Evolutionary conservation across 2,113 vertebrate genomes (phyloP).

Genomic region (Lutjanus erythropterus): DNA sequence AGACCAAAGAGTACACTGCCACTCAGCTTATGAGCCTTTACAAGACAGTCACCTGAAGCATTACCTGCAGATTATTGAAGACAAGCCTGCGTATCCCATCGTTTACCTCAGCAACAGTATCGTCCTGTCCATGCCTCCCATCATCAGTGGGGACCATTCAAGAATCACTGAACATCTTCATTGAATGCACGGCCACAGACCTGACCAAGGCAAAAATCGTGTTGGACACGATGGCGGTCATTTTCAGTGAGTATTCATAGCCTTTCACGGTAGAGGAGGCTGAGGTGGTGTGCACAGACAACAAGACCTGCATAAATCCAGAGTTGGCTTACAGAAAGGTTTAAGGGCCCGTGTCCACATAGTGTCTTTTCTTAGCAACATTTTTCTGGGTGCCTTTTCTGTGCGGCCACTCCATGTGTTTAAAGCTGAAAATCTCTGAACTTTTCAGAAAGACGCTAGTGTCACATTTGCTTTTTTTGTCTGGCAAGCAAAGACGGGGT

Average conservation of each 20-base stretch:
- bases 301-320: constrained; percentile 89
- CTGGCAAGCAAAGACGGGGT: too few relatives aligned
- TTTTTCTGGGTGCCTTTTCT: too few relatives aligned
- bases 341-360: too few relatives aligned
- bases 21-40: constrained; percentile 94
- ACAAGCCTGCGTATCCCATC: constrained; percentile 92
- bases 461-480: too few relatives aligned
- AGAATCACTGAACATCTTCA: constrained; percentile 95
- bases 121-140: constrained; percentile 96
- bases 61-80: constrained; percentile 95
- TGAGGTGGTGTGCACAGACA: constrained; percentile 92
- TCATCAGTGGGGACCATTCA: constrained; percentile 96
- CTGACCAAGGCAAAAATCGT: constrained; percentile 97
- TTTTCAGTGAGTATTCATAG: constrained; percentile 95
- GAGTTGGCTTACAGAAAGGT: too few relatives aligned
- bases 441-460: too few relatives aligned
- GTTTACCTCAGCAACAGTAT: constrained; percentile 94
- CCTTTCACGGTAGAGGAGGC: constrained; percentile 95
- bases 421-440: too few relatives aligned
- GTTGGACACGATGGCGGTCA: constrained; percentile 94
- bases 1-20: constrained; percentile 92
- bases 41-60: constrained; percentile 96
- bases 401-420: too few relatives aligned
- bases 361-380: too few relatives aligned
- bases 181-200: constrained; percentile 98